Conservation (phyloP, 2,797 vertebrate species). For the Xenops minutus region DNA sequence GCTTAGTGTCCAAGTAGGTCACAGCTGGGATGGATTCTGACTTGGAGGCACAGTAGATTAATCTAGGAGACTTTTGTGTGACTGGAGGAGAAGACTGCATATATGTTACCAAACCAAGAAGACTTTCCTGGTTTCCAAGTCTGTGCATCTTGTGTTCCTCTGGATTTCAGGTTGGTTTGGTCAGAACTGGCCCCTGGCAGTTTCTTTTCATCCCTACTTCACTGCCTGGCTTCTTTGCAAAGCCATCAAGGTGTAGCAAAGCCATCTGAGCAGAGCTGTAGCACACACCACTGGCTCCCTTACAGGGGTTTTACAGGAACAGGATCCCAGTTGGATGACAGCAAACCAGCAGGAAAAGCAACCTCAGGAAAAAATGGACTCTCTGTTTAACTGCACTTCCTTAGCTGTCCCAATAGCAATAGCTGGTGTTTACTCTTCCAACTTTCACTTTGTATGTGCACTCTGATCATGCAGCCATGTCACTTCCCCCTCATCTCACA, state of each 20-base stretch:
- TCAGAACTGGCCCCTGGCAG: fast-evolving
- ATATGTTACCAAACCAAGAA: background rate
- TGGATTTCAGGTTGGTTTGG: background rate
- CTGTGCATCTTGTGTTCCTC: background rate
- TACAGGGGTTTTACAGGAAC: background rate
- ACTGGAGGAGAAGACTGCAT: background rate
- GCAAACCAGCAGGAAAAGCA: background rate
- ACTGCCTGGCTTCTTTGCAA: background rate
- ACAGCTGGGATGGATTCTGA: background rate
- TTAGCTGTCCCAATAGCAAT: background rate
- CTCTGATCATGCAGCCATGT: background rate
- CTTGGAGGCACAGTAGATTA: background rate
- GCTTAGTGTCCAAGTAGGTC: background rate
- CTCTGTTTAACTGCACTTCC: background rate
- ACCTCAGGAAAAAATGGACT: background rate
- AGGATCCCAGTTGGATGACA: background rate
- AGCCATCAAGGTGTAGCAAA: fast-evolving
- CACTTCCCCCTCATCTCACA: background rate
- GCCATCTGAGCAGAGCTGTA: background rate
- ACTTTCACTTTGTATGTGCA: background rate
- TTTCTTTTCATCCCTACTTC: background rate
- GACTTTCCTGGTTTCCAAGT: background rate
- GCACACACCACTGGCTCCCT: fast-evolving
- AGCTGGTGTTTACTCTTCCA: background rate
- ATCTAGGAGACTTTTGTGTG: background rate